Evolutionary conservation across 2,113 vertebrate species (phyloP).

Genomic region (Sciurus niger): DNA sequence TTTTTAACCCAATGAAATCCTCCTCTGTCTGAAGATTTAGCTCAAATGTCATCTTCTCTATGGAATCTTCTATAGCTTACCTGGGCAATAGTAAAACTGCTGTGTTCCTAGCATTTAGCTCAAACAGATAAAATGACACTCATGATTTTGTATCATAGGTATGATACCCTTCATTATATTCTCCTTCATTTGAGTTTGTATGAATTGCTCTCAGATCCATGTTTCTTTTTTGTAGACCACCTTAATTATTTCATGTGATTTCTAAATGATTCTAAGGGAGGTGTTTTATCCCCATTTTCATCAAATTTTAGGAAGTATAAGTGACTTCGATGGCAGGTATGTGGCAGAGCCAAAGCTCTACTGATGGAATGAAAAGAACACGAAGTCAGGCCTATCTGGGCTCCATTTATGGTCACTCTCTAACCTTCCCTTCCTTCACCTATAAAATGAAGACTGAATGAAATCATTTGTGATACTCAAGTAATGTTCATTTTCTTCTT

Average conservation of each 20-base stretch:
- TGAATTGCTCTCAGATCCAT: neutral
- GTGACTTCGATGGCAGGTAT: neutral
- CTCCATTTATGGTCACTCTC: neutral
- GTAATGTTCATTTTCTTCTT: neutral
- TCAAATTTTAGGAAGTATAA: slow-evolving; percentile 6
- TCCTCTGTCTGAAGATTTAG: neutral
- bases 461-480: slow-evolving; percentile 2
- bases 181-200: neutral
- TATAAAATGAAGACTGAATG: neutral
- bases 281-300: neutral
- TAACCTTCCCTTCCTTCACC: neutral
- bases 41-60: neutral
- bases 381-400: neutral
- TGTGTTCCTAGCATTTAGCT: neutral
- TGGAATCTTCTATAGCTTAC: neutral
- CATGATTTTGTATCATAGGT: neutral
- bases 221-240: neutral
- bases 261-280: slow-evolving; percentile 1
- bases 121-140: neutral
- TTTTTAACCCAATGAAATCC: neutral
- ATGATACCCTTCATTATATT: neutral
- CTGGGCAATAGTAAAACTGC: neutral
- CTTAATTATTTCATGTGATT: neutral
- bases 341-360: neutral
- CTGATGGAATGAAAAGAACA: neutral